Evolutionary conservation across 23 tunicate genomes (phyloP).

Genomic region (Halocynthia aurantium): DNA sequence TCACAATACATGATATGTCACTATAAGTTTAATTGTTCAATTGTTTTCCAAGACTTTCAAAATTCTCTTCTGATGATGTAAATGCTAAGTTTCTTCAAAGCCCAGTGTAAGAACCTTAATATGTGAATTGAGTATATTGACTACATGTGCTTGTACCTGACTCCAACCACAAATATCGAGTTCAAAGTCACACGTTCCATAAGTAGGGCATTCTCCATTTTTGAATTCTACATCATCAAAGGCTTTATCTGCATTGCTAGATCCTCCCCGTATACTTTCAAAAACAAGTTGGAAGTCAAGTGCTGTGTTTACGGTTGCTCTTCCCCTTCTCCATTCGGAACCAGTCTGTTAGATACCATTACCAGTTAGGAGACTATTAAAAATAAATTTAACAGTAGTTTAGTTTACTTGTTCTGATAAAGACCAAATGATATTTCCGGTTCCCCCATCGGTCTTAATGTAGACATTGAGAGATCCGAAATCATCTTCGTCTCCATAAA

Average conservation of each 20-base stretch:
- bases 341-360: constrained; percentile 26
- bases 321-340: constrained; percentile 55
- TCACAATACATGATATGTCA: too few relatives aligned
- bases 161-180: constrained; percentile 58
- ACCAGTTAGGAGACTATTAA: not conserved
- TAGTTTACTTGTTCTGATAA: constrained; percentile 41
- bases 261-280: constrained; percentile 63
- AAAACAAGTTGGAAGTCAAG: constrained; percentile 61
- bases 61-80: too few relatives aligned
- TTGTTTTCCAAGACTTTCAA: too few relatives aligned
- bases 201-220: constrained; percentile 52
- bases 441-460: constrained; percentile 47
- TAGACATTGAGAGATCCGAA: constrained; percentile 73
- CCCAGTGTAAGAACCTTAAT: too few relatives aligned
- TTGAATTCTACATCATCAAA: constrained; percentile 57
- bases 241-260: constrained; percentile 53
- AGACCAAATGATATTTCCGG: constrained; percentile 46
- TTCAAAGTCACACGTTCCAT: constrained; percentile 72
- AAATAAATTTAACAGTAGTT: too few relatives aligned
- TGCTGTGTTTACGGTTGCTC: constrained; percentile 35
- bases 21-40: too few relatives aligned
- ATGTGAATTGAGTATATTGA: too few relatives aligned
- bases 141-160: constrained; percentile 16
- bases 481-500: constrained; percentile 35
- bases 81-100: too few relatives aligned